Evolutionary conservation across 2,113 vertebrate genomes (phyloP), one percentile per base, ranked within the genome.

Genomic region (Oncorhynchus clarkii): DNA sequence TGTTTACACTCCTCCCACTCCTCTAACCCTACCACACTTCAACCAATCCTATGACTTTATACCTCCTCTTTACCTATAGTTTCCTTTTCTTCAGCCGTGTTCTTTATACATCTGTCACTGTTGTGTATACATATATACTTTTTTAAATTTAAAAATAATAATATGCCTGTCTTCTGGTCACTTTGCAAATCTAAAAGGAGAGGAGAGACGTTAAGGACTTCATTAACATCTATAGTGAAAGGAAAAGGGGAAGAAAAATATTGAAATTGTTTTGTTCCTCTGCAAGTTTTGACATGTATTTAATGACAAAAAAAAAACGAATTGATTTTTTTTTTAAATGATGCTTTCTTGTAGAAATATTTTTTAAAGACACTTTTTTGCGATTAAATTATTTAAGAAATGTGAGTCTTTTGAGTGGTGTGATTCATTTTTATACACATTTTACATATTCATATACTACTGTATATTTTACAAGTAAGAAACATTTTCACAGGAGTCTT

Each of bases 341-440:
- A 93, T 89, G 91, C 92, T 92, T 93, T 93, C 91, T 96, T 97
- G 94, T 95, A 95, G 92, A 95, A 94, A 94, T 95, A 93, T 96
- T 96, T 97, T 96, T 94, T 93, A 96, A 95, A 89, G 27, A 91
- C 88, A 91, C 91, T 94, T 93, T 96, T 96, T 96, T 96, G 92
- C 94, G 95, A 95, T 97, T 96, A 96, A 96, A 96, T 95, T 96
- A 95, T 96, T 96, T 94, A 94, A 45, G 39, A 45, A 45, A 45
- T 45, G 9, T 45, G 39, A 76, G 72, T 90, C 57, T 88, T 54
- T 85, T 81, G 79, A 88, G 81, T 81, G 65, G 64, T 74, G 75
- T 78, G 3, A 27, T 77, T 49, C 27, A 73, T 26, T 71, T 26
- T 54, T 31, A 54, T 71, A n/a, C 14, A 31, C 27, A 39, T 29